Conservation (phyloP, 1,140 invertebrate genomes). For the Leptopilina clavipes region DNA sequence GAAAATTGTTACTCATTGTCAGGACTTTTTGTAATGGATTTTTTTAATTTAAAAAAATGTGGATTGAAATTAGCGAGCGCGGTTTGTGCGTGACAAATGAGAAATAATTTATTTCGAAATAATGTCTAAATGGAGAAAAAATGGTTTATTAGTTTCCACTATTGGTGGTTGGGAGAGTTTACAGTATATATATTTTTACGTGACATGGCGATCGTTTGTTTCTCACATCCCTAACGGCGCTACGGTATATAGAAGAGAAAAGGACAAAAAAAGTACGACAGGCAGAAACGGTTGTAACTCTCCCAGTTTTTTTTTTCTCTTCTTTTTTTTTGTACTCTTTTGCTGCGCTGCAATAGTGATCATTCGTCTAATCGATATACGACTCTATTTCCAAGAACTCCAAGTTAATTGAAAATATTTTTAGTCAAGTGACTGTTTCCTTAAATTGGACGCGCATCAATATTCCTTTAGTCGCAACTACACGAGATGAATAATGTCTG, state of each 20-base stretch:
- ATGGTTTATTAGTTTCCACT: neutral
- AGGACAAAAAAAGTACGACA: neutral
- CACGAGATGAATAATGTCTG: no score
- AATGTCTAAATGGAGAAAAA: neutral
- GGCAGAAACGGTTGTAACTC: conserved; percentile 21
- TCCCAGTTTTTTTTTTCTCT: conserved; percentile 17
- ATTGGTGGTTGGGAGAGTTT: neutral
- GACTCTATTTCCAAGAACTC: conserved; percentile 26
- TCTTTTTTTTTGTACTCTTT: neutral
- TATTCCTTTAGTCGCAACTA: no score
- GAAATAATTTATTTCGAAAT: neutral
- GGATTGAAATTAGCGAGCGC: no score
- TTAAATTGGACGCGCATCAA: neutral
- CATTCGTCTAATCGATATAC: conserved; percentile 34
- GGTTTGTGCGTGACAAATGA: no score
- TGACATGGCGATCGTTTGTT: conserved; percentile 21
- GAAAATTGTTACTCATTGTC: no score
- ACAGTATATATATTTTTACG: conserved; percentile 7
- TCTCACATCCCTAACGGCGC: conserved; percentile 23
- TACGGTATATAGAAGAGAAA: conserved; percentile 11
- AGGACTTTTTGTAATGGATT: no score
- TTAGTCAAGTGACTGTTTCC: neutral
- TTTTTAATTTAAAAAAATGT: no score
- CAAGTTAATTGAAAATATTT: conserved; percentile 30
- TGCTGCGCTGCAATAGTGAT: conserved; percentile 16